Conservation (phyloP, 1,140 invertebrate genomes). For the Uloborus diversus region DNA sequence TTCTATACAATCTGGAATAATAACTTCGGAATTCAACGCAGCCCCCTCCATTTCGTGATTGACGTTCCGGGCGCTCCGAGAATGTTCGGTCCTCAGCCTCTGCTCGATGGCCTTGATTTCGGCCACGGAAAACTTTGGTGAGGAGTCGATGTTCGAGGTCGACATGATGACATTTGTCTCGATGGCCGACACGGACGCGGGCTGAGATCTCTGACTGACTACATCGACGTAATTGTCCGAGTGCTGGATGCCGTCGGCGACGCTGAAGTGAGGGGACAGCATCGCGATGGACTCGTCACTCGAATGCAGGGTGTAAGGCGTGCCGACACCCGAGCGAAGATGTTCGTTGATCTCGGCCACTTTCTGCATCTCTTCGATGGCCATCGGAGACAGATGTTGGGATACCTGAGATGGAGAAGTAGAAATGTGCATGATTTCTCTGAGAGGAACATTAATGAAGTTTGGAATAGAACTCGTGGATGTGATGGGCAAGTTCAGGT, state of each 20-base stretch:
- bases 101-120: slow-evolving; percentile 50
- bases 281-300: slow-evolving; percentile 39
- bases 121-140: slow-evolving; percentile 25
- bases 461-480: slow-evolving; percentile 22
- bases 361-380: slow-evolving; percentile 48
- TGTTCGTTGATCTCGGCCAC: slow-evolving; percentile 49
- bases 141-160: slow-evolving; percentile 40
- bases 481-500: slow-evolving; percentile 7
- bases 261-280: slow-evolving; percentile 26
- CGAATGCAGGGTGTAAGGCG: slow-evolving; percentile 24
- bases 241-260: slow-evolving; percentile 11
- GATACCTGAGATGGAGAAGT: slow-evolving; percentile 20
- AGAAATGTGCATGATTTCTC: slow-evolving; percentile 41
- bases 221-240: slow-evolving; percentile 25
- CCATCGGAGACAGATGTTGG: slow-evolving; percentile 17
- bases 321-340: slow-evolving; percentile 6
- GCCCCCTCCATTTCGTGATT: slow-evolving; percentile 16
- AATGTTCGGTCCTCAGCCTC: slow-evolving; percentile 16
- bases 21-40: slow-evolving; percentile 32
- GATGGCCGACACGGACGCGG: slow-evolving; percentile 36
- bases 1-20: slow-evolving; percentile 48
- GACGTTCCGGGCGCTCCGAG: not conserved
- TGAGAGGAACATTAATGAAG: slow-evolving; percentile 27
- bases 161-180: slow-evolving; percentile 53
- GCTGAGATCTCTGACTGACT: slow-evolving; percentile 38